Evolutionary conservation across 1,140 invertebrate genomes (phyloP).

Genomic region (Cyrtorhinus lividipennis): DNA sequence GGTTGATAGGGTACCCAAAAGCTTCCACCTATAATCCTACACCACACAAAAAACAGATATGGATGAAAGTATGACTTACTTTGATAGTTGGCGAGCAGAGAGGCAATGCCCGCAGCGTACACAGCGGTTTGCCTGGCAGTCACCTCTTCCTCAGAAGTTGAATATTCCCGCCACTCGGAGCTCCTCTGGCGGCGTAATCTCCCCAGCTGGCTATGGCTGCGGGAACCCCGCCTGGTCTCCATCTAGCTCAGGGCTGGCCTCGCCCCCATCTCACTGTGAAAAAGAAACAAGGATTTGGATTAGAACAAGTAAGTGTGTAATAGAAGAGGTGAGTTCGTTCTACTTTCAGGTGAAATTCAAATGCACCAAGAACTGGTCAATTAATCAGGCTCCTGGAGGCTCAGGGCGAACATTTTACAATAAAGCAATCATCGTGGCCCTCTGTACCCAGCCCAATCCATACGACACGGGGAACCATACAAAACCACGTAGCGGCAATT

Average conservation of each 20-base stretch:
- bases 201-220: slow-evolving; percentile 15
- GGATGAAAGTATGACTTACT: too few species aligned
- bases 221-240: slow-evolving; percentile 17
- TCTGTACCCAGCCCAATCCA: too few species aligned
- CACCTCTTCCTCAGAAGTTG: slow-evolving; percentile 18
- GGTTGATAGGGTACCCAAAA: too few species aligned
- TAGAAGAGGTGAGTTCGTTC: neutral
- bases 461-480: too few species aligned
- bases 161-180: slow-evolving; percentile 20
- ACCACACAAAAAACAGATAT: too few species aligned
- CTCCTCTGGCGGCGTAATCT: slow-evolving; percentile 17
- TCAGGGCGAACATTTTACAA: too few species aligned
- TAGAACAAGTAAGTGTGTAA: neutral
- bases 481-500: too few species aligned
- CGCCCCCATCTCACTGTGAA: neutral
- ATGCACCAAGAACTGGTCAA: too few species aligned
- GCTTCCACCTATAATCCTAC: too few species aligned
- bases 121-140: slow-evolving; percentile 18
- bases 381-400: too few species aligned
- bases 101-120: slow-evolving; percentile 24
- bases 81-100: slow-evolving; percentile 23
- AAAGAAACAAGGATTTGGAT: neutral
- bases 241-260: slow-evolving; percentile 12
- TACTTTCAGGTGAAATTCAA: too few species aligned
- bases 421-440: too few species aligned